Evolutionary conservation across 2,888 invertebrate genomes (phyloP).

Genomic region (Cephonodes hylas): DNA sequence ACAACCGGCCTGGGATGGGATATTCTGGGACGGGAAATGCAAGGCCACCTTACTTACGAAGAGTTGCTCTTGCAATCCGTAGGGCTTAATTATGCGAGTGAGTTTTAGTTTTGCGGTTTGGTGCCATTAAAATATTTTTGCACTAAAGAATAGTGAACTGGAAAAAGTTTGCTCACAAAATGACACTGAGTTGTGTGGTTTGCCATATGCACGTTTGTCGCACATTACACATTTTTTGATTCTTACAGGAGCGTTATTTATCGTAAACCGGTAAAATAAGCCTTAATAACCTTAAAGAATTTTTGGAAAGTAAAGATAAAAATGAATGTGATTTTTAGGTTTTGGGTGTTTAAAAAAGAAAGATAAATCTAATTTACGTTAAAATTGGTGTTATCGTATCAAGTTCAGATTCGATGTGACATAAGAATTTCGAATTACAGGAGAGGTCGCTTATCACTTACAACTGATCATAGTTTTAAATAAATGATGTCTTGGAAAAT

Average conservation of each 20-base stretch:
- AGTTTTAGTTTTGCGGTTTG: slow-evolving; percentile 52
- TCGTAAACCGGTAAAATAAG: too few relatives aligned
- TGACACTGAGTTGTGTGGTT: neutral
- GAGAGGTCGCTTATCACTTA: too few relatives aligned
- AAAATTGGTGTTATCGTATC: too few relatives aligned
- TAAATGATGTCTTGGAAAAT: too few relatives aligned
- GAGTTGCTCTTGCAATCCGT: slow-evolving; percentile 75
- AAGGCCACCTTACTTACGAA: slow-evolving; percentile 58
- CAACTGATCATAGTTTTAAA: too few relatives aligned
- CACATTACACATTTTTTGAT: neutral
- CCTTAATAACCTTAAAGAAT: too few relatives aligned
- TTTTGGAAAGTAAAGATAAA: too few relatives aligned
- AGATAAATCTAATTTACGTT: too few relatives aligned
- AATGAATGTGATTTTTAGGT: too few relatives aligned
- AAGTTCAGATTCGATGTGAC: too few relatives aligned
- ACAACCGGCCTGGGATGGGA: slow-evolving; percentile 58
- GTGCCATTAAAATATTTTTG: slow-evolving; percentile 15
- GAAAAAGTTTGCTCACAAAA: neutral
- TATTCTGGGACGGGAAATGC: slow-evolving; percentile 61
- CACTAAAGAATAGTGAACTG: neutral
- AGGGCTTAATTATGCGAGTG: slow-evolving; percentile 78
- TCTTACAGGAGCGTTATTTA: neutral
- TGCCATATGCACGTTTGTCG: neutral
- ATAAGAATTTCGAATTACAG: too few relatives aligned
- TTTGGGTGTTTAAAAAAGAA: too few relatives aligned